Base-by-base conservation (phyloP, 2,797 vertebrate genomes). In the Malurus leucopterus region DNA sequence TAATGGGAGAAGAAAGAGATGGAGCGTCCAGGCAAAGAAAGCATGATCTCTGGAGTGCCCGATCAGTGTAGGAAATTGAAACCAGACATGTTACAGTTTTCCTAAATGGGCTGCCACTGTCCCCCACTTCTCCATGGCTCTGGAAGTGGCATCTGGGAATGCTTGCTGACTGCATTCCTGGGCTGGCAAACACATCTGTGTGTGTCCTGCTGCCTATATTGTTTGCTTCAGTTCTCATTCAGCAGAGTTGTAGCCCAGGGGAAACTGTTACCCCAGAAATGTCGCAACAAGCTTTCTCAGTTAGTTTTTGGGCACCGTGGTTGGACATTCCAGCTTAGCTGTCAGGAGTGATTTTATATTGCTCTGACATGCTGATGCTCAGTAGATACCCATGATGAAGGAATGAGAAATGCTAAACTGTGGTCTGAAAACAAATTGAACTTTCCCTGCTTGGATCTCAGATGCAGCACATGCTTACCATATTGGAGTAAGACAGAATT, bases 191-290 rank as follows among this genome's bases (percentile, higher is more conserved):
- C 82, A 77, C 65, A 83, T 93, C 90, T 92, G 71, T 79, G 71
- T 84, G 49, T 91, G 59, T 92, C 86, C 84, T 89, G 94, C 90
- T 94, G 92, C 93, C 90, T 96, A 86, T 90, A 94, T 94, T 93
- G 94, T 93, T 95, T 94, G 93, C 93, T 92, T 96, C 92, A 85
- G 49, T 89, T 96, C 94, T 94, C 82, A 71, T 95, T 94, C 92
- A 86, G 79, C 91, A 73, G 81, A 92, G 73, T 6, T 61, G 62
- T 93, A 94, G 93, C 95, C 90, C 71, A 92, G 78, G 93, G 95
- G 91, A 92, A 95, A 76, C 88, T 69, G 82, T 77, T 96, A 95
- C 54, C 95, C 95, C 70, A 96, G 96, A 96, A 96, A 94, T 90
- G 96, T 96, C 95, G 7, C 68, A 92, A 6, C 77, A 90, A 91